phyloP scores from a whole-genome alignment of 2,113 vertebrate genomes.

The Puma concolor region DNA sequence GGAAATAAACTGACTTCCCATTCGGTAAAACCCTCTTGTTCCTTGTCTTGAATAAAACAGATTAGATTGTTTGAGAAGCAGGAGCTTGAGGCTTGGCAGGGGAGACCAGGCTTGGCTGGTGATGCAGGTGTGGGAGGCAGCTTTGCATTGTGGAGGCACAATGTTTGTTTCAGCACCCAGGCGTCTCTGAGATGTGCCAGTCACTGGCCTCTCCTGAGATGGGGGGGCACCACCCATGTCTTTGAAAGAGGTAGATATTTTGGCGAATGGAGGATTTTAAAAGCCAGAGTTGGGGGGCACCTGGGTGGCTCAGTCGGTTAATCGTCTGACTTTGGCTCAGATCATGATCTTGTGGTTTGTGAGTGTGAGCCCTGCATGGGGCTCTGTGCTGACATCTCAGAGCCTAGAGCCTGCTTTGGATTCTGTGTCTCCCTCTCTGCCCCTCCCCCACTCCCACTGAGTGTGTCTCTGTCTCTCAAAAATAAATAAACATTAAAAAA shows the following conservation, averaged over 20 bases:
- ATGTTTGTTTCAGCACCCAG: background rate
- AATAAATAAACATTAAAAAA: too few species aligned
- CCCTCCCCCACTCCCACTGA: too few species aligned
- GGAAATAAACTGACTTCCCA: conserved; percentile 54
- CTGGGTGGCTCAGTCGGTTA: too few species aligned
- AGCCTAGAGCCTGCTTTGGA: too few species aligned
- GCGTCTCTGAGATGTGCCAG: background rate
- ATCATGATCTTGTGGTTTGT: too few species aligned
- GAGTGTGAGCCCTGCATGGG: too few species aligned
- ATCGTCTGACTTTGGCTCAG: too few species aligned
- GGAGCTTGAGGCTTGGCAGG: conserved; percentile 10
- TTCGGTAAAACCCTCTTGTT: conserved; percentile 28
- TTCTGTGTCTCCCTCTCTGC: too few species aligned
- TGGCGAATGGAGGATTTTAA: background rate
- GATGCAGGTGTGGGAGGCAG: background rate
- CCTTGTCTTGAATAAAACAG: conserved; percentile 40
- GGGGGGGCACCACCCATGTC: background rate
- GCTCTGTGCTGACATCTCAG: too few species aligned
- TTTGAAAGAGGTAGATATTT: background rate
- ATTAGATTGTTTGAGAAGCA: conserved; percentile 49
- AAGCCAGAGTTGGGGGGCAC: background rate
- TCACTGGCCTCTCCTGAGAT: background rate
- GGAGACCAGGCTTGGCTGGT: background rate
- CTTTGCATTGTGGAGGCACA: background rate
- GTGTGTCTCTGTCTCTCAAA: too few species aligned